Percentiles rank a stretch among this genome's conserved stretches.
These are phyloP conservation scores for Gorsachius magnificus DNA, from an alignment of 2,797 vertebrate genomes.

Conservation along the genomic window DNA sequence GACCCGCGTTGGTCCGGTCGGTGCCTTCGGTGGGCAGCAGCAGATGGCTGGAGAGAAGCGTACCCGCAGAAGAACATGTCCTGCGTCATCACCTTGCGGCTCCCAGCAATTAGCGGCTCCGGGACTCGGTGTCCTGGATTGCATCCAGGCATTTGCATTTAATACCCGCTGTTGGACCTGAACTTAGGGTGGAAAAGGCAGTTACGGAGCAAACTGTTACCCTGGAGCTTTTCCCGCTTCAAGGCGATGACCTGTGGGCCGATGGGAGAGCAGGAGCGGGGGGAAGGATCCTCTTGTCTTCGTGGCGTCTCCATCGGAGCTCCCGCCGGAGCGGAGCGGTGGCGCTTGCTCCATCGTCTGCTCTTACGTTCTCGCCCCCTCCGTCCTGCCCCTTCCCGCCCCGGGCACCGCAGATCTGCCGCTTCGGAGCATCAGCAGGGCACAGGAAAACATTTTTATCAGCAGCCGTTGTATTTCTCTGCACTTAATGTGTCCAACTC, in stretches of 20 bases:
- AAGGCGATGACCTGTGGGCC: fast-evolving
- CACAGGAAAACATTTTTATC: background rate
- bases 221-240: background rate
- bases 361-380: background rate
- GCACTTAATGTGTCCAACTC: background rate
- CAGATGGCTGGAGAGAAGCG: background rate
- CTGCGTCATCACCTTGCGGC: background rate
- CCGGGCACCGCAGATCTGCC: fast-evolving
- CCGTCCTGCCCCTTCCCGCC: background rate
- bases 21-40: background rate
- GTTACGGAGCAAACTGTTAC: background rate
- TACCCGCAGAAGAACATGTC: background rate
- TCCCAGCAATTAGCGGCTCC: background rate
- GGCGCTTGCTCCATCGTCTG: fast-evolving
- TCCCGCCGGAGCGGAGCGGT: background rate
- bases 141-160: background rate
- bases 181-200: background rate
- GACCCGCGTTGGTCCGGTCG: background rate
- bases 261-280: background rate
- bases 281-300: background rate
- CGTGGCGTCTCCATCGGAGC: background rate
- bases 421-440: background rate
- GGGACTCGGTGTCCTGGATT: background rate
- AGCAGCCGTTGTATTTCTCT: background rate
- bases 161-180: background rate